Conservation (phyloP, 2,797 vertebrate species). For the Eulemur mongoz region DNA sequence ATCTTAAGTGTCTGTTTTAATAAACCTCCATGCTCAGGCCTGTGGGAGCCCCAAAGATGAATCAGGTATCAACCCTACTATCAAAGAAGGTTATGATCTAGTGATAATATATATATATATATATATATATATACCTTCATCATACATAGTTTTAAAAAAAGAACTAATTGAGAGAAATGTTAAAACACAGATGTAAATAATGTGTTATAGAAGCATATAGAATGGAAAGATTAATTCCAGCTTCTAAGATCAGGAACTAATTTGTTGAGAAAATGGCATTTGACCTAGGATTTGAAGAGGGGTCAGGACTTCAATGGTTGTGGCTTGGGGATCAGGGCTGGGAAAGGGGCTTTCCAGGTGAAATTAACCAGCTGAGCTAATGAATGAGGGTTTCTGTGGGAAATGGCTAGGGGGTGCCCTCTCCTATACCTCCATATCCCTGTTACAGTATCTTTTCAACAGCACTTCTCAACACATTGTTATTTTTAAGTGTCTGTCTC, state of each 20-base stretch:
- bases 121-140: background rate
- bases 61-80: background rate
- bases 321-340: background rate
- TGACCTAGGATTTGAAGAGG: background rate
- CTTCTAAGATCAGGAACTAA: background rate
- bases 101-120: background rate
- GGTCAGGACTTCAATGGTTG: background rate
- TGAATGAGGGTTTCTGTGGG: background rate
- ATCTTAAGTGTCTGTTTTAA: background rate
- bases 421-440: background rate
- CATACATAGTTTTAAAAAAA: background rate
- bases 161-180: background rate
- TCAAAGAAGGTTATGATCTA: background rate
- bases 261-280: slow-evolving; percentile 4
- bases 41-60: background rate
- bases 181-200: slow-evolving; percentile 36
- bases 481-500: slow-evolving; percentile 8
- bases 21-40: background rate
- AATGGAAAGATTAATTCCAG: background rate
- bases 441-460: background rate
- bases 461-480: background rate
- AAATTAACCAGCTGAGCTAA: background rate
- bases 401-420: background rate
- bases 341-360: background rate
- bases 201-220: background rate